These are phyloP conservation scores for Vireo altiloquus DNA, from an alignment of 2,113 vertebrate genomes.

Conservation along the genomic window DNA sequence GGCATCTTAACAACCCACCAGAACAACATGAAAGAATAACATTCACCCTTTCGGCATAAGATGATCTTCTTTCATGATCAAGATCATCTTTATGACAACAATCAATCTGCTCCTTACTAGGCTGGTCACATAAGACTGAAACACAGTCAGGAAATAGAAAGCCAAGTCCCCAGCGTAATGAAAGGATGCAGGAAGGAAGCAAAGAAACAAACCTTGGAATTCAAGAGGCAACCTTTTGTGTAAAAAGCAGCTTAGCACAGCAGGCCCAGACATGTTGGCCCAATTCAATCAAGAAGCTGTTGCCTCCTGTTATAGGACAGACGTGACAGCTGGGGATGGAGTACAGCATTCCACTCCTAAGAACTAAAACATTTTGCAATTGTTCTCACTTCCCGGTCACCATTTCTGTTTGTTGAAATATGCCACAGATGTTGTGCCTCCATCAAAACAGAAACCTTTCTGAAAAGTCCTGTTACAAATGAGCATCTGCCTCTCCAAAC, in stretches of 20 bases:
- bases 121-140: not conserved
- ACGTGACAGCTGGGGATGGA: not conserved
- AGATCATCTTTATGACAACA: not conserved
- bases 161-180: not conserved
- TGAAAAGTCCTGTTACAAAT: not conserved
- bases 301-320: not conserved
- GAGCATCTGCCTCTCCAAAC: not conserved
- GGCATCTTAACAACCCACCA: not conserved
- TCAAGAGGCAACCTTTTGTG: not conserved
- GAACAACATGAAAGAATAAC: not conserved
- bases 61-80: not conserved
- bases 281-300: not conserved
- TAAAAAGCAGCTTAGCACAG: not conserved
- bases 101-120: not conserved
- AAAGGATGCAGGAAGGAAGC: not conserved
- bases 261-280: not conserved
- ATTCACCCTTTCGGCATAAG: not conserved
- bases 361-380: not conserved
- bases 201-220: not conserved
- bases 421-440: not conserved
- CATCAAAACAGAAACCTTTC: not conserved
- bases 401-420: not conserved
- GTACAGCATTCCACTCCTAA: not conserved
- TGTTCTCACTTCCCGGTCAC: not conserved
- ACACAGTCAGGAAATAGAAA: not conserved